Percentiles rank a stretch among this genome's conserved stretches.
Conservation (phyloP, 2,888 invertebrate species). For the Linnaemya vulpina region DNA sequence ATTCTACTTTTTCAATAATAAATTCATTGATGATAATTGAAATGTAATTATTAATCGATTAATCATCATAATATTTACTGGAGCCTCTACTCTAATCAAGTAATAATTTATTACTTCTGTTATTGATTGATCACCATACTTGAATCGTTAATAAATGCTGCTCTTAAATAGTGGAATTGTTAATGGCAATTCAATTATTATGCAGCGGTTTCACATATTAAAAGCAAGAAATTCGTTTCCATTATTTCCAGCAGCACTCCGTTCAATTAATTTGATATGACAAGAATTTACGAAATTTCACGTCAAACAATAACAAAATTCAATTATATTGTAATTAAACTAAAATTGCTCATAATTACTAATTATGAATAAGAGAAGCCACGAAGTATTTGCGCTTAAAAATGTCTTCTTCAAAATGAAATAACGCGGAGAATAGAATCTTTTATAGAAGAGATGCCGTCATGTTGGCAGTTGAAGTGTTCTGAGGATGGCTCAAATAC, state of each 20-base stretch:
- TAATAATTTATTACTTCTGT: too few species aligned
- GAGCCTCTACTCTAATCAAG: too few species aligned
- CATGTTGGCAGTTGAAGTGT: not conserved
- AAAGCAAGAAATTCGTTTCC: too few species aligned
- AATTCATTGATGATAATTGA: too few species aligned
- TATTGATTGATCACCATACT: too few species aligned
- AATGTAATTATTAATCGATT: too few species aligned
- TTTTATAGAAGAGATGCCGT: not conserved
- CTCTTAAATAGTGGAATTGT: too few species aligned
- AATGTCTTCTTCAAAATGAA: not conserved
- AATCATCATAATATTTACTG: too few species aligned
- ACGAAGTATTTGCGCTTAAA: not conserved
- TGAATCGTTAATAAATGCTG: too few species aligned
- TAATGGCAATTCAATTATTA: too few species aligned
- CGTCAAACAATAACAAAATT: slow-evolving; percentile 4
- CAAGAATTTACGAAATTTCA: not conserved
- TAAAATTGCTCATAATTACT: slow-evolving; percentile 25
- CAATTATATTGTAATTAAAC: slow-evolving; percentile 30
- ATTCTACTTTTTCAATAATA: too few species aligned
- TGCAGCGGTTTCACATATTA: too few species aligned
- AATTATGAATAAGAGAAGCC: slow-evolving; percentile 17
- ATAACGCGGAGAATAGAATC: not conserved
- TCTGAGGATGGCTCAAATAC: not conserved
- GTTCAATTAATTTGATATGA: not conserved
- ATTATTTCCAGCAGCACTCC: not conserved